Evolutionary conservation across 2,797 vertebrate species (phyloP), one percentile per base, ranked within the genome.

Genomic region (Girardinus metallicus): DNA sequence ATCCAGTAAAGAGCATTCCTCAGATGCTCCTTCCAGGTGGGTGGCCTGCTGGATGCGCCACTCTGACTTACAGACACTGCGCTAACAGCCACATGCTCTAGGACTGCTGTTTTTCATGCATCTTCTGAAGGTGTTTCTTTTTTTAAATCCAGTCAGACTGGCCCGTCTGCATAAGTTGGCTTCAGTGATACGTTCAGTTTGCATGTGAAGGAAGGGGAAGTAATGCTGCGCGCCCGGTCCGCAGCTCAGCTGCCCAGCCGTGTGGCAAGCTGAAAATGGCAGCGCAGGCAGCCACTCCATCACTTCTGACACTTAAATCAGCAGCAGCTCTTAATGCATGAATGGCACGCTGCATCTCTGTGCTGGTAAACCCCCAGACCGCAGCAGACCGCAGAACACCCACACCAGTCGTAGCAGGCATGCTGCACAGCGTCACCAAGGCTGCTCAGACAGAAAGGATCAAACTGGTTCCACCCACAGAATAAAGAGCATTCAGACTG

Each of bases 1-100:
- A 93, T 93, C 86, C 72, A 66, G 91, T 91, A 93, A 94, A 95
- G 92, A 94, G 94, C 94, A 95, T 95, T 95, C 94, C 94, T 90
- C 73, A 79, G 87, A 84, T 83, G 77, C 64, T 86, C 74, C 84
- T 78, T 93, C 94, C 80, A 83, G 76, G 93, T 95, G 94, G 94
- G 94, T 95, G 93, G 94, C 84, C 94, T 77, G 85, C 77, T 84
- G 86, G 85, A 89, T 75, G 31, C 76, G 71, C 70, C 74, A 16
- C 55, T 72, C 80, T 12, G 60, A 13, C 55, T 68, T 74, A 55
- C 75, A 83, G 68, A 85, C n/a, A 47, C 75, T 74, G 66, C 23
- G 29, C 84, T 47, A 71, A 91, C 53, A 55, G 12, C 46, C 82
- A 81, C 39, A 70, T 74, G 64, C 84, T 80, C 74, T 34, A 12